Evolutionary conservation across 2,888 invertebrate species (phyloP), one percentile per base, ranked within the genome.

Genomic region (Rhorus exstirpatorius): DNA sequence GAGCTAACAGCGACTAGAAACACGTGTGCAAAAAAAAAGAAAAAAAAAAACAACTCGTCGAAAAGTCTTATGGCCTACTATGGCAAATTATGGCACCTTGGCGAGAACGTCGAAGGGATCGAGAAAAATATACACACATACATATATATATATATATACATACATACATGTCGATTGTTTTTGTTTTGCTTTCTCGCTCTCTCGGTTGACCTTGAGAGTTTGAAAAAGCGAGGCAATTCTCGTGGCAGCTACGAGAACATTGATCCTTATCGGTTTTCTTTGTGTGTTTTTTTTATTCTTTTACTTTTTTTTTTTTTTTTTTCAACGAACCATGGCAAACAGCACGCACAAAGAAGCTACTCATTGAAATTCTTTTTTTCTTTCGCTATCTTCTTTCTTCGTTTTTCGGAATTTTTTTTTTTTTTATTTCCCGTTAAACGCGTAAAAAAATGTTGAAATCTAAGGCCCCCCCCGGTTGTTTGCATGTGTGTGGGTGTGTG

Each of bases 11-110:
- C 75, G 85, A 85, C 85, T 85, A 85, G 85, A 84, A 77, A 51
- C 24, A 58, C 17, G 17, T 41, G 21, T 41, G 21, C 24, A 14
- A 51, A 21, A 65, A 63, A 31, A 19, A n/a, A 10, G 31, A 70
- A 46, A 67, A 55, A 8, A 61, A 75, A 55, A 61, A 63, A 31
- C 2, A 31, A 31, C 31, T 46, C 31, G 21, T n/a, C n/a, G n/a
- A n/a, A n/a, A 63, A 63, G 70, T 14, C 71, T 83, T 63, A 80
- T 19, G 65, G 75, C 67, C 83, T 84, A 89, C 82, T 87, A 89
- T 89, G 88, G 87, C 89, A 88, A 89, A 88, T 87, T 88, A 91
- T 91, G 91, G 91, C 91, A 91, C 91, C 78, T 78, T 24, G 41
- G 38, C 71, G 74, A 55, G 46, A 78, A 65, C 58, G 63, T 58